Conservation (phyloP, 1,140 invertebrate genomes). For the Pogonomyrmex californicus region DNA sequence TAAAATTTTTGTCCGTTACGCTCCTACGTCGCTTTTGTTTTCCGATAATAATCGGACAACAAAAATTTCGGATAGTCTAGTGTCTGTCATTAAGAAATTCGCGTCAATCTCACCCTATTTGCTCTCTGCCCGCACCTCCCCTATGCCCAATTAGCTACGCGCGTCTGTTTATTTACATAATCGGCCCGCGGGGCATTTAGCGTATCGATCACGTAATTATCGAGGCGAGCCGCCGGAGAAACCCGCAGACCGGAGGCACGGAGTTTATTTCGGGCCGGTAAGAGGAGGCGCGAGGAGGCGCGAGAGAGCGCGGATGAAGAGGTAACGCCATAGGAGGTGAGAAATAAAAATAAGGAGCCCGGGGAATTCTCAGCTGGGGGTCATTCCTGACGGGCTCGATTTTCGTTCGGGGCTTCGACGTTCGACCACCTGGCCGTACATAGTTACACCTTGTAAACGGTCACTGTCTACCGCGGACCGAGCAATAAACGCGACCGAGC, state of each 20-base stretch:
- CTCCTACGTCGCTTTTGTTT: neutral
- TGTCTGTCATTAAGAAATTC: neutral
- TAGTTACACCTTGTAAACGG: slow-evolving; percentile 77
- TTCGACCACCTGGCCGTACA: slow-evolving; percentile 79
- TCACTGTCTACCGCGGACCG: slow-evolving; percentile 67
- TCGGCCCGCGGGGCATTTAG: slow-evolving; percentile 74
- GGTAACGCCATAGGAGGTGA: slow-evolving; percentile 82
- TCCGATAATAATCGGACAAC: neutral
- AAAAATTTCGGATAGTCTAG: neutral
- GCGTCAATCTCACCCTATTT: slow-evolving; percentile 16
- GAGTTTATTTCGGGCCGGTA: neutral
- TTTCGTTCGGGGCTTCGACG: slow-evolving; percentile 69
- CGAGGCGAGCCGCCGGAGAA: slow-evolving; percentile 19
- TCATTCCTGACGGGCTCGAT: slow-evolving; percentile 74
- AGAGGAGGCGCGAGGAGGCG: neutral
- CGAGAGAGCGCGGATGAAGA: slow-evolving; percentile 79
- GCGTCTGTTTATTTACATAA: slow-evolving; percentile 74
- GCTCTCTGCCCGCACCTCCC: neutral
- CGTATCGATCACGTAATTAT: slow-evolving; percentile 78
- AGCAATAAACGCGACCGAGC: slow-evolving; percentile 70
- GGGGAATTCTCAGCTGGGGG: slow-evolving; percentile 80
- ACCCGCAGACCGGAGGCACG: slow-evolving; percentile 31
- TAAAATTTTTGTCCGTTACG: neutral
- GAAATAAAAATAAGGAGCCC: slow-evolving; percentile 79
- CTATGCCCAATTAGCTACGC: slow-evolving; percentile 64